Evolutionary conservation across 37 sponge, comb jelly and placozoan genomes (phyloP).

Genomic region (Amphimedon queenslandica): DNA sequence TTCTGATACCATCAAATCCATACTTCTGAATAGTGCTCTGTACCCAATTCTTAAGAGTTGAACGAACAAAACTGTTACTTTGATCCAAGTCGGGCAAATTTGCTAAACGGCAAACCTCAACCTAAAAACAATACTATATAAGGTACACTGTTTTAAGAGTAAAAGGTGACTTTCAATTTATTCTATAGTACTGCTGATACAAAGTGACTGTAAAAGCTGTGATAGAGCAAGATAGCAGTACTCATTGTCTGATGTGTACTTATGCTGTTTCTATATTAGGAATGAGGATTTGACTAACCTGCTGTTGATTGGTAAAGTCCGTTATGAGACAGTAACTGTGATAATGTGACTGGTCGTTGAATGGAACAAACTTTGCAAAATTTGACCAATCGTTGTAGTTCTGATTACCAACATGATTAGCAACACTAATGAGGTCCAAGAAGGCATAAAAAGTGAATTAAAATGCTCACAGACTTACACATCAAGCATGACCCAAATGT

Average conservation of each 20-base stretch:
- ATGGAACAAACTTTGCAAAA: slow-evolving; percentile 60
- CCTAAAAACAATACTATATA: too few species aligned
- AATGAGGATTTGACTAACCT: too few species aligned
- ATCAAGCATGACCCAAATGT: slow-evolving; percentile 89
- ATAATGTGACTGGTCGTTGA: slow-evolving; percentile 65
- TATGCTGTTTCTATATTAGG: too few species aligned
- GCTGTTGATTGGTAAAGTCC: slow-evolving; percentile 59
- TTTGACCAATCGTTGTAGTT: slow-evolving; percentile 53
- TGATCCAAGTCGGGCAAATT: slow-evolving; percentile 81
- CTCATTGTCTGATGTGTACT: too few species aligned
- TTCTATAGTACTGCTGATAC: background rate
- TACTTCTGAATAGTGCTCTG: slow-evolving; percentile 34
- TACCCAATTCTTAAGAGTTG: slow-evolving; percentile 61
- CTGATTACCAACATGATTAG: slow-evolving; percentile 79
- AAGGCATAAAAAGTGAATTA: background rate
- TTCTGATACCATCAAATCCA: slow-evolving; percentile 66
- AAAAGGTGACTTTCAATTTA: background rate
- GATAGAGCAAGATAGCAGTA: too few species aligned
- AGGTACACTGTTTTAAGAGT: background rate
- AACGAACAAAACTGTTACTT: slow-evolving; percentile 59
- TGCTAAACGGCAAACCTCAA: slow-evolving; percentile 73
- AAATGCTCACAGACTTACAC: slow-evolving; percentile 41
- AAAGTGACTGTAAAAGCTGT: background rate
- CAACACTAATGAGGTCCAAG: slow-evolving; percentile 41
- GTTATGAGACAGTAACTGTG: slow-evolving; percentile 71